Conservation (phyloP, 1,140 invertebrate species). For the Lepidurus apus region DNA sequence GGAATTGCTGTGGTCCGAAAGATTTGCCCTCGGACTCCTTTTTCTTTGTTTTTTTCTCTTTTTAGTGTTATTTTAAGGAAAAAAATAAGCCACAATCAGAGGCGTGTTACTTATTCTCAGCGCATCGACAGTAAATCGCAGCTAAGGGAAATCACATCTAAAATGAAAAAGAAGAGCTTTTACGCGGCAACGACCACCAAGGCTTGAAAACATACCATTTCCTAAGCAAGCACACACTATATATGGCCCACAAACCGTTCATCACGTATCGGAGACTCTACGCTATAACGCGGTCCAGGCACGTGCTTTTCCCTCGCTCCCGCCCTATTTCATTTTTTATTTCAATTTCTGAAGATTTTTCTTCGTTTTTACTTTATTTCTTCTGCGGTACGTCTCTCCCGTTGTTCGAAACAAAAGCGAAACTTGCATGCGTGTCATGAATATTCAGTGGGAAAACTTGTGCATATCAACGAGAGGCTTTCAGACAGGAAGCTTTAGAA, state of each 20-base stretch:
- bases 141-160: slow-evolving; percentile 4
- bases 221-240: not conserved
- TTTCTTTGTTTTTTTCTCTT: too few species aligned
- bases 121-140: slow-evolving; percentile 21
- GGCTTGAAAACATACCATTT: not conserved
- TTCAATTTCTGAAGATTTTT: not conserved
- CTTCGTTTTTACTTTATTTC: too few species aligned
- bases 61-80: not conserved
- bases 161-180: not conserved
- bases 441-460: too few species aligned
- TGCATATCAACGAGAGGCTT: too few species aligned
- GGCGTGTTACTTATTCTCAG: slow-evolving; percentile 4
- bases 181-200: not conserved
- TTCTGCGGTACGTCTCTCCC: not conserved
- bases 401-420: too few species aligned
- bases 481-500: too few species aligned
- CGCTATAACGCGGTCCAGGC: slow-evolving; percentile 1
- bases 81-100: not conserved
- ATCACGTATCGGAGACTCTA: not conserved
- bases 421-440: too few species aligned
- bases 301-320: not conserved
- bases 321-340: slow-evolving; percentile 7
- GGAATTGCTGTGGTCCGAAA: too few species aligned
- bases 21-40: too few species aligned
- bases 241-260: not conserved